Conservation (phyloP, 2,113 vertebrate genomes). For the Myotis brandtii region DNA sequence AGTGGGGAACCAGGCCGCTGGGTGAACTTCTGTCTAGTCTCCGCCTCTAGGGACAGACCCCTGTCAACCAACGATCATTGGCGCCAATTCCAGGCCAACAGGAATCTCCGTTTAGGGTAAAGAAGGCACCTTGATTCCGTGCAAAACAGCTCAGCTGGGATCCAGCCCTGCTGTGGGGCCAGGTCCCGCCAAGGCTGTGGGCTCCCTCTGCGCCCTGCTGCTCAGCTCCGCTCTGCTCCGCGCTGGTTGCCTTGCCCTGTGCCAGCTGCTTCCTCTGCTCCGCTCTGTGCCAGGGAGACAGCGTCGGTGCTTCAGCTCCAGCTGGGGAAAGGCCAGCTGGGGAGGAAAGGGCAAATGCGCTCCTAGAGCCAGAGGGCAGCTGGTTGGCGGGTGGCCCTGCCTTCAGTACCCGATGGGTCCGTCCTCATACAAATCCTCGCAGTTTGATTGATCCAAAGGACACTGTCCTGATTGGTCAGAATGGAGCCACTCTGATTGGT, state of each 20-base stretch:
- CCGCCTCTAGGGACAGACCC: neutral
- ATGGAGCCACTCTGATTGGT: neutral
- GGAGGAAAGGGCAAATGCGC: neutral
- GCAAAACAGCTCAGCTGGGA: neutral
- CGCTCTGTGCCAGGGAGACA: neutral
- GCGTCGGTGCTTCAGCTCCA: neutral
- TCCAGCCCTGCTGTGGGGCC: neutral
- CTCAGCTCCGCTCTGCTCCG: no score
- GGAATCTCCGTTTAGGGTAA: neutral
- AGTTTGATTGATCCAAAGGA: neutral
- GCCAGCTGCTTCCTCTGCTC: neutral
- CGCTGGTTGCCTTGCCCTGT: no score
- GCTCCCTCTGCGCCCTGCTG: no score
- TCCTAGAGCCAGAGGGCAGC: neutral
- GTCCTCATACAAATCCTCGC: neutral
- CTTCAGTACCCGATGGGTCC: neutral
- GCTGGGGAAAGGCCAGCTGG: neutral
- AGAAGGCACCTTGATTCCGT: neutral
- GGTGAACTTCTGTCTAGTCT: neutral
- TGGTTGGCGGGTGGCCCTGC: neutral
- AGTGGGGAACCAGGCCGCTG: fast-evolving
- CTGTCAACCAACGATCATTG: neutral
- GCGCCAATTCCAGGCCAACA: neutral
- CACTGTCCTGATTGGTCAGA: neutral
- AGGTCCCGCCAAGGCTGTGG: no score